Evolutionary conservation across 2,797 vertebrate species (phyloP).

Genomic region (Gouania willdenowi): DNA sequence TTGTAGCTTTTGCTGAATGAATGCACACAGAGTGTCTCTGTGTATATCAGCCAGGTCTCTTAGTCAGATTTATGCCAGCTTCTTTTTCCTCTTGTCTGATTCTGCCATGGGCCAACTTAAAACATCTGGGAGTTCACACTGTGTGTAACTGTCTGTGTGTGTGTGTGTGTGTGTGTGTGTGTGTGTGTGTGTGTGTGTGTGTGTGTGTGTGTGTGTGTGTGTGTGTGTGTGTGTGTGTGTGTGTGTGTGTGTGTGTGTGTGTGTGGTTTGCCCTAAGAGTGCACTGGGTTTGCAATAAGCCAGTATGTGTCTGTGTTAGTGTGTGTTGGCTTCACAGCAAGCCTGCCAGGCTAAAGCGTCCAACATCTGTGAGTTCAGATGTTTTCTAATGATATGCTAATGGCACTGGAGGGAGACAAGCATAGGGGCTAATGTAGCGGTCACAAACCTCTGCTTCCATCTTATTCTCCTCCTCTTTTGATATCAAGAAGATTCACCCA

Average conservation of each 20-base stretch:
- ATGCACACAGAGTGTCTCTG: constrained; percentile 4
- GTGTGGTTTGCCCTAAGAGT: constrained; percentile 15
- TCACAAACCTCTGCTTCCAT: constrained; percentile 57
- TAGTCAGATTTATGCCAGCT: constrained; percentile 37
- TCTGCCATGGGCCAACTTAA: constrained; percentile 49
- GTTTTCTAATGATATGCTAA: constrained; percentile 77
- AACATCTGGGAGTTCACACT: constrained; percentile 64
- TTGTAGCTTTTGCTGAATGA: constrained; percentile 16
- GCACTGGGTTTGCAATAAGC: constrained; percentile 16
- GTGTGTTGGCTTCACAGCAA: constrained; percentile 47
- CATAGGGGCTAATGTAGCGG: constrained; percentile 61
- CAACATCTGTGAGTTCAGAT: constrained; percentile 77
- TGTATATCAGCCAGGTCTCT: constrained; percentile 14
- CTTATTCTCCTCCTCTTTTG: constrained; percentile 12
- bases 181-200: too few relatives aligned
- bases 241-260: too few relatives aligned
- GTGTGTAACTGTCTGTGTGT: too few relatives aligned
- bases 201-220: too few relatives aligned
- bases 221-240: too few relatives aligned
- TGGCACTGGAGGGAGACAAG: constrained; percentile 61
- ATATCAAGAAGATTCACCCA: constrained; percentile 1
- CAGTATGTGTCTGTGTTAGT: constrained; percentile 18
- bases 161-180: too few relatives aligned
- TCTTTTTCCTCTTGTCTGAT: constrained; percentile 37
- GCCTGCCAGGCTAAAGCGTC: constrained; percentile 66